Conservation (phyloP, 2,797 vertebrate genomes). For the Sphenopsis melanotis region DNA sequence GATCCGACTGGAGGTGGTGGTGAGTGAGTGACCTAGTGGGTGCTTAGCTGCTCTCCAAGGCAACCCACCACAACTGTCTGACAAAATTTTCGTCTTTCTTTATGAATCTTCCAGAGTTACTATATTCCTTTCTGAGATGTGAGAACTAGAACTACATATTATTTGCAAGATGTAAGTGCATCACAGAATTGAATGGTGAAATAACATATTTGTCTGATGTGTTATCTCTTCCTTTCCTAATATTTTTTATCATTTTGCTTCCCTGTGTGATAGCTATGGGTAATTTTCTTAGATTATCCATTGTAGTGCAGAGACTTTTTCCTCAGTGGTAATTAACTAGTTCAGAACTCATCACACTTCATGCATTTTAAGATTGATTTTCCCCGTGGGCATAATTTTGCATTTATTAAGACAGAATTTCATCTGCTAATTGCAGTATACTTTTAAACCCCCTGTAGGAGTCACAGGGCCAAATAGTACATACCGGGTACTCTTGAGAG, state of each 20-base stretch:
- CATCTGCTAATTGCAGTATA: neutral
- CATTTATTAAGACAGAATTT: neutral
- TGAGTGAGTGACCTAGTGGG: accelerated
- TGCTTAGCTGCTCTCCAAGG: neutral
- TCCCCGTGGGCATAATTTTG: neutral
- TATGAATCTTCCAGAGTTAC: neutral
- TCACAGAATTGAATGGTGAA: neutral
- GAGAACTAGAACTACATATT: neutral
- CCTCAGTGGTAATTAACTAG: neutral
- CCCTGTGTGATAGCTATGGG: neutral
- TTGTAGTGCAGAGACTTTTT: neutral
- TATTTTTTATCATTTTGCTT: neutral
- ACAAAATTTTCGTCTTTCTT: neutral
- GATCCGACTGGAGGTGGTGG: accelerated
- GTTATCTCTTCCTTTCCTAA: neutral
- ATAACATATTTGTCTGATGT: neutral
- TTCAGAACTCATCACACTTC: neutral
- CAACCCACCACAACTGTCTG: neutral
- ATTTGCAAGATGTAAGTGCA: neutral
- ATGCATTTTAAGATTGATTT: neutral
- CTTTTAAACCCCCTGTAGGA: neutral
- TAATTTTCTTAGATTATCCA: neutral
- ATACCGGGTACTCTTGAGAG: neutral
- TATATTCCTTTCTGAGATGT: neutral
- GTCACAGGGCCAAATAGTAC: neutral